Evolutionary conservation across 2,888 invertebrate genomes (phyloP), one percentile per base, ranked within the genome.

Genomic region (Aleiodes leptofemur): DNA sequence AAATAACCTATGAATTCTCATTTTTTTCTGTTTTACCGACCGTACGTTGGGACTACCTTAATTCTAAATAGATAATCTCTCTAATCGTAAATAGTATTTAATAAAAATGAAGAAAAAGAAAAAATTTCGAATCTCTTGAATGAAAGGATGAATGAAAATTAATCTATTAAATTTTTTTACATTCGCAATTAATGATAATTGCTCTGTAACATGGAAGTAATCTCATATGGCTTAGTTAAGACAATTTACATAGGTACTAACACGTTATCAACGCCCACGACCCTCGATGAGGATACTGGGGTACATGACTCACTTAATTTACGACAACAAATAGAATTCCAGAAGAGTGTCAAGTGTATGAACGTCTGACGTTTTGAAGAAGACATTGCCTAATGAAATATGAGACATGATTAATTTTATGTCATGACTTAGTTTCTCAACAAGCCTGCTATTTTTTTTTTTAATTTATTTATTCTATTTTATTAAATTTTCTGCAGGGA

Each of bases 401-500:
- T 56, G 56, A 69, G 69, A 56, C 23, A 7, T 34, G 55, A 56
- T 43, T 43, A 43, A 43, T 43, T 43, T 43, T 8, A 43, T 43
- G 4, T 43, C 43, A 43, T 9, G 7, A 43, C 9, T 43, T 43
- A 43, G 7, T 43, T 43, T 43, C 11, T 11, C 8, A 43, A 43
- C 7, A 11, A 9, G 43, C 7, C 11, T 43, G 43, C 11, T 43
- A 43, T 43, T 43, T 43, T 43, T 11, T n/a, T n/a, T n/a, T n/a
- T n/a, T n/a, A 43, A 43, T 43, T 43, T 11, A 43, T 43, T 43
- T 3, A 5, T 9, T 43, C 3, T 7, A 43, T 43, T 43, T 61
- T 31, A n/a, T 9, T 61, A 0, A 48, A 56, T 13, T 75, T 13
- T 75, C 74, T 73, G 34, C 51, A 89, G 97, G 97, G 98, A 9